These are phyloP conservation scores for Macrotis lagotis DNA, from an alignment of 2,113 vertebrate genomes.

Conservation along the genomic window DNA sequence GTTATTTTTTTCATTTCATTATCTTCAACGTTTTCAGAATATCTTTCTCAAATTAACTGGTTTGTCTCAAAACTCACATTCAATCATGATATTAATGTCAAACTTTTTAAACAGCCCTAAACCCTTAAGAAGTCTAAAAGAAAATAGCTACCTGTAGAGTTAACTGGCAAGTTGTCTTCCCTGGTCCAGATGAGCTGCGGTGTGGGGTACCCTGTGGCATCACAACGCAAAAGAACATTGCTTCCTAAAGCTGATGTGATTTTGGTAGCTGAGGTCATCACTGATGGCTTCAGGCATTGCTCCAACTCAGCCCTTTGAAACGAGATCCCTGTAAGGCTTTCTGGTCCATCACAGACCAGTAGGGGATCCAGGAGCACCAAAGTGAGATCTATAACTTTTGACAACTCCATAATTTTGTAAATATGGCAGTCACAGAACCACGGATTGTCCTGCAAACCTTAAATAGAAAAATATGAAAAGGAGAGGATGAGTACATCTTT, in stretches of 20 bases:
- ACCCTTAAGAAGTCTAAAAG: slow-evolving; percentile 20
- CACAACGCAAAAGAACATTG: slow-evolving; percentile 95
- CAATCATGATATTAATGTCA: background rate
- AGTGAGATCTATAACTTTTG: slow-evolving; percentile 86
- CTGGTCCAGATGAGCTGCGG: slow-evolving; percentile 91
- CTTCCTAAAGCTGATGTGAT: slow-evolving; percentile 93
- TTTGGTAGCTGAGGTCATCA: slow-evolving; percentile 96
- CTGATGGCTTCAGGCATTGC: slow-evolving; percentile 92
- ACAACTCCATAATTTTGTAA: slow-evolving; percentile 94
- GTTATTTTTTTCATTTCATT: background rate
- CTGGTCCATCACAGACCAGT: slow-evolving; percentile 90
- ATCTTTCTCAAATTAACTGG: slow-evolving; percentile 9
- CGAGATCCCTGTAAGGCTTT: slow-evolving; percentile 89
- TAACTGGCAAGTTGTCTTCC: slow-evolving; percentile 84
- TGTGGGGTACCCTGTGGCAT: slow-evolving; percentile 92
- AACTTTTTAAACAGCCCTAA: background rate
- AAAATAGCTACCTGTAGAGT: slow-evolving; percentile 90
- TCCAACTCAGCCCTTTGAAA: slow-evolving; percentile 94
- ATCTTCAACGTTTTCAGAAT: background rate
- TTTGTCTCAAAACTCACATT: background rate
- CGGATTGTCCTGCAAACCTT: slow-evolving; percentile 97
- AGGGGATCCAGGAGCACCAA: slow-evolving; percentile 91
- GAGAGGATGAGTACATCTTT: background rate
- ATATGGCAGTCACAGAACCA: slow-evolving; percentile 97
- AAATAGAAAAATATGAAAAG: slow-evolving; percentile 27